Percentiles rank a stretch among this genome's conserved stretches.
phyloP scores from a whole-genome alignment of 2,113 vertebrate genomes.

The Stegostoma tigrinum region DNA sequence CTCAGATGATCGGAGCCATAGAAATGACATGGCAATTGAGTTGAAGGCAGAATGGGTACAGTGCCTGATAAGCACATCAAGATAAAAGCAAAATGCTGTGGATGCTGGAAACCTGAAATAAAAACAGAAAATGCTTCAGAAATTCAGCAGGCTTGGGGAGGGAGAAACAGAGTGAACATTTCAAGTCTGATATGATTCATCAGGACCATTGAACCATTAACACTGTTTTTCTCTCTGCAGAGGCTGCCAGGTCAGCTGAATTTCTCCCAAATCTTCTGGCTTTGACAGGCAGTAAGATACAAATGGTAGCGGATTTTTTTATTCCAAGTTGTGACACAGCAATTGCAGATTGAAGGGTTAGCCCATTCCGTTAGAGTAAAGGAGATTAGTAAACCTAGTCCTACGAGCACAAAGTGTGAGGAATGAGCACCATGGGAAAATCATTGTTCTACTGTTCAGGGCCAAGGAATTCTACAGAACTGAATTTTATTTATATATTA shows the following conservation, averaged over 20 bases:
- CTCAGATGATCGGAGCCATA: neutral
- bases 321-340: too few relatives aligned
- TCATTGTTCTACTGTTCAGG: neutral
- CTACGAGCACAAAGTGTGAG: neutral
- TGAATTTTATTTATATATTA: too few relatives aligned
- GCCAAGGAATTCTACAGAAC: neutral
- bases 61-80: neutral
- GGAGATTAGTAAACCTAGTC: neutral
- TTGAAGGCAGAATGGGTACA: neutral
- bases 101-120: too few relatives aligned
- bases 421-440: neutral
- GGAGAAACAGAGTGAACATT: too few relatives aligned
- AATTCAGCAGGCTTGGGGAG: too few relatives aligned
- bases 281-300: neutral
- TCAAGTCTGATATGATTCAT: too few relatives aligned
- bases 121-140: too few relatives aligned
- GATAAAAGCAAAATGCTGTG: neutral
- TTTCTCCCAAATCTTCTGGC: too few relatives aligned
- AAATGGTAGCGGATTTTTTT: neutral
- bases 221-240: too few relatives aligned
- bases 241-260: too few relatives aligned
- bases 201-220: too few relatives aligned
- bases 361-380: neutral
- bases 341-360: too few relatives aligned
- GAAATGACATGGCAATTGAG: neutral